Percentiles rank a stretch among this genome's conserved stretches.
Conservation (phyloP, 1,140 invertebrate genomes). For the Copidosoma floridanum region DNA sequence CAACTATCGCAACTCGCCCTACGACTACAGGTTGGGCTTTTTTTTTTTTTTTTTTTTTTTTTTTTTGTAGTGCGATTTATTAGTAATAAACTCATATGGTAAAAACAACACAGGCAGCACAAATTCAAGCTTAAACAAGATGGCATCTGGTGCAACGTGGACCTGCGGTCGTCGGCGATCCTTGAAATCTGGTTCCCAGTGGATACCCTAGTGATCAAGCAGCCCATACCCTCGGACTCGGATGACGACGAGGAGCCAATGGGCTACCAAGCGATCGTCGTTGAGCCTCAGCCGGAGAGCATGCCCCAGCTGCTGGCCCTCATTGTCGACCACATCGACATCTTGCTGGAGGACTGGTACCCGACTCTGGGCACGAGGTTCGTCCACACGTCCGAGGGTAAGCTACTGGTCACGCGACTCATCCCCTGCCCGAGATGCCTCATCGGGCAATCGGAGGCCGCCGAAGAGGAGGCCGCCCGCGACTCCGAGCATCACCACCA, state of each 20-base stretch:
- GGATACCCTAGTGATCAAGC: constrained; percentile 71
- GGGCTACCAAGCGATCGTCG: constrained; percentile 68
- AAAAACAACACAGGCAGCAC: constrained; percentile 39
- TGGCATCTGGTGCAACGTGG: constrained; percentile 80
- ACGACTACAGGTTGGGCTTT: constrained; percentile 51
- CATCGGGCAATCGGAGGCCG: constrained; percentile 46
- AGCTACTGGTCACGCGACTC: constrained; percentile 90
- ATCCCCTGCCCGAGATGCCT: constrained; percentile 90
- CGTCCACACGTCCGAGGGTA: constrained; percentile 95
- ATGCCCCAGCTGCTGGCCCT: constrained; percentile 85
- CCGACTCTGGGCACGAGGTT: constrained; percentile 93
- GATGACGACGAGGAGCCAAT: constrained; percentile 57
- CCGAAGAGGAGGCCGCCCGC: constrained; percentile 33
- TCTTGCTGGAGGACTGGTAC: constrained; percentile 97
- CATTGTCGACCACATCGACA: constrained; percentile 95
- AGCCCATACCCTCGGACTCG: constrained; percentile 54
- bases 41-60: not conserved
- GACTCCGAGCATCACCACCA: constrained; percentile 46
- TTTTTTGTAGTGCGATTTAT: not conserved
- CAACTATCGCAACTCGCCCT: constrained; percentile 57
- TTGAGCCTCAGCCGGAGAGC: constrained; percentile 73
- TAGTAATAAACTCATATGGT: not conserved
- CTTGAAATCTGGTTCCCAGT: constrained; percentile 86
- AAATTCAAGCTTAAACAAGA: constrained; percentile 77
- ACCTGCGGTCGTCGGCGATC: constrained; percentile 78